Conservation (phyloP, 2,113 vertebrate species). For the Mirounga angustirostris region DNA sequence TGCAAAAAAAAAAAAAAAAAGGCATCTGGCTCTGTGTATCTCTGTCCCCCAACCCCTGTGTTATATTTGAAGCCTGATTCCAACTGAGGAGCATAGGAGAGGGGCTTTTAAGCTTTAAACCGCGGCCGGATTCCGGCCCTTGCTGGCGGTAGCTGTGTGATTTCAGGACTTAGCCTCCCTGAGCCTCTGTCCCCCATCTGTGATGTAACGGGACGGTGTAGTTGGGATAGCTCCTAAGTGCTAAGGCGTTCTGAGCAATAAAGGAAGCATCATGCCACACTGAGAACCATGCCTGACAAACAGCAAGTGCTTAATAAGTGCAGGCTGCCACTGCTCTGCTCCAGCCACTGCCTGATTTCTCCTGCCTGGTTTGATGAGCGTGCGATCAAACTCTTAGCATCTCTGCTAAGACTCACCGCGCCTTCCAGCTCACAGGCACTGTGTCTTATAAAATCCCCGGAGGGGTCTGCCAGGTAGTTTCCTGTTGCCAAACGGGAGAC, state of each 20-base stretch:
- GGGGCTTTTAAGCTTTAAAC: too few species aligned
- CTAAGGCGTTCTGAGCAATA: background rate
- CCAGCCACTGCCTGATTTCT: background rate
- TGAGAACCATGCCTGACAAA: background rate
- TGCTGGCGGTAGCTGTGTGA: background rate
- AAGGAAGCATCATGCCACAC: background rate
- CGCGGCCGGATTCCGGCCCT: background rate
- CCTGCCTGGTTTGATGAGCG: background rate
- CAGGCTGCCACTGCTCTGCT: background rate
- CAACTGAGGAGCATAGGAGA: background rate
- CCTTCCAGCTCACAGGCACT: background rate
- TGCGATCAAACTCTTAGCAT: background rate
- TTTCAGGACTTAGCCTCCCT: background rate
- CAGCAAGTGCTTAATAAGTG: background rate
- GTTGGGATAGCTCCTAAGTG: too few species aligned
- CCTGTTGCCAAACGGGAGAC: background rate
- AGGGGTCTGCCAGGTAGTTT: background rate
- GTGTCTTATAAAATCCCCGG: background rate
- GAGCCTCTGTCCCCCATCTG: background rate
- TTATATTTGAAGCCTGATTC: background rate
- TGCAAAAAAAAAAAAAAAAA: background rate
- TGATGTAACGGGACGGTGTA: rapidly evolving
- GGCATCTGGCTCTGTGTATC: background rate
- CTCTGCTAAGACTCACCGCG: rapidly evolving
- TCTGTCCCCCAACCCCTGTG: too few species aligned